Evolutionary conservation across 2,888 invertebrate species (phyloP), one percentile per base, ranked within the genome.

Genomic region (Nasonovia ribisnigri): DNA sequence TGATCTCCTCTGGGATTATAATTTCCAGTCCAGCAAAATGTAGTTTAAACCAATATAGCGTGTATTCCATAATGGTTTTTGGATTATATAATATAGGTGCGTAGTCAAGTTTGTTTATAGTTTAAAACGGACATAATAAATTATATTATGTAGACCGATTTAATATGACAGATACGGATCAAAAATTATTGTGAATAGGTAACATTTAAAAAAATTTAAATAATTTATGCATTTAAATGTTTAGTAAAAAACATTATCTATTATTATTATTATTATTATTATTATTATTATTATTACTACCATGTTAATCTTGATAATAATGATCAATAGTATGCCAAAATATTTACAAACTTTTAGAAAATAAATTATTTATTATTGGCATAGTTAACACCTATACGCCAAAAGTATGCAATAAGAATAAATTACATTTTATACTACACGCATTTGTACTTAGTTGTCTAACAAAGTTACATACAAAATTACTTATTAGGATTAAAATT

Each of bases 1-100:
- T 89, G 89, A 60, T 57, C 43, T 88, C 88, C 57, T 54, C 29
- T 2, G 43, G 89, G 89, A 89, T 89, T 89, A 89, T 42, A 89
- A 60, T 89, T 57, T 13, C 57, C 57, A 89, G 89, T 89, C 43
- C n/a, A 29, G 89, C 8, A 89, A 60, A 57, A 89, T 43, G 57
- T 43, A 29, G 60, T 60, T 89, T 89, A 89, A 89, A 89, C 20
- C 42, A 89, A 20, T 89, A 89, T 42, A 60, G 77, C 20, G 36
- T 36, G 36, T 77, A 77, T 77, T 54, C 36, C 36, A 36, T 51
- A 88, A 51, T 36, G 88, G 36, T n/a, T 36, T 46, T 20, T 51
- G 24, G 88, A 88, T 51, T 88, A 88, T 88, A 51, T 51, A 51
- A 36, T 88, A 88, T 88, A 36, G 24, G 24, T 4, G 88, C 20